A percentile compares a stretch with the other conserved stretches of the same genome.
Evolutionary conservation across 2,797 vertebrate genomes (phyloP).

Genomic region (Syngnathus rostellatus): DNA sequence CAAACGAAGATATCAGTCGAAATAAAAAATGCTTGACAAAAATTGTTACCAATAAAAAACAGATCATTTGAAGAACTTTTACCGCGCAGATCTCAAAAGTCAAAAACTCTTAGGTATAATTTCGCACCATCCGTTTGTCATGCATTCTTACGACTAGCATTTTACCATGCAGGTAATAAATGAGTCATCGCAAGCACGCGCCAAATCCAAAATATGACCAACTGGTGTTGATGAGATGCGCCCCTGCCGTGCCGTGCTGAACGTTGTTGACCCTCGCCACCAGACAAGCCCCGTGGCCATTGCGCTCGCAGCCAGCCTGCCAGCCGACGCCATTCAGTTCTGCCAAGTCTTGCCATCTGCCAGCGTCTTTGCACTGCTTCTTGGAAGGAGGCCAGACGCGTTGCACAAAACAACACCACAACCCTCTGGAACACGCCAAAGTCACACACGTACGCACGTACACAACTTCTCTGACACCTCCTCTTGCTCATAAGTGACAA

Average conservation of each 20-base stretch:
- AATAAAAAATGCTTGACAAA: too few species aligned
- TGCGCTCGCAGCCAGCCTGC: constrained; percentile 32
- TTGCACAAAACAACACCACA: constrained; percentile 44
- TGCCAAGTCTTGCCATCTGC: constrained; percentile 52
- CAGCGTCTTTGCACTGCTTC: constrained; percentile 28
- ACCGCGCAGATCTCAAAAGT: too few species aligned
- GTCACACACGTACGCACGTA: constrained; percentile 11
- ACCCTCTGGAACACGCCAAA: constrained; percentile 30
- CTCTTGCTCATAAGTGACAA: constrained; percentile 36
- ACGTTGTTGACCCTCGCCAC: constrained; percentile 30
- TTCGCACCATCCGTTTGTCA: too few species aligned
- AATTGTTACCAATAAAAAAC: too few species aligned
- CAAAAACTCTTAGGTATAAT: too few species aligned
- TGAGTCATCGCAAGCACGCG: too few species aligned
- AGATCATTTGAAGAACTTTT: too few species aligned
- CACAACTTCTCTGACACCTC: constrained; percentile 30
- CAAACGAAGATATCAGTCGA: too few species aligned
- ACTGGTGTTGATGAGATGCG: too few species aligned
- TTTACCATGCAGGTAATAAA: too few species aligned
- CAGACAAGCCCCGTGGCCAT: constrained; percentile 25
- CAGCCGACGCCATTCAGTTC: constrained; percentile 14
- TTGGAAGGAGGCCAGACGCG: constrained; percentile 31
- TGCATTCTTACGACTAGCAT: too few species aligned
- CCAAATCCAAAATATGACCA: constrained; percentile 7
- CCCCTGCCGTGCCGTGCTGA: constrained; percentile 17